phyloP scores from a whole-genome alignment of 2,888 invertebrate species.

The Diaperis boleti region DNA sequence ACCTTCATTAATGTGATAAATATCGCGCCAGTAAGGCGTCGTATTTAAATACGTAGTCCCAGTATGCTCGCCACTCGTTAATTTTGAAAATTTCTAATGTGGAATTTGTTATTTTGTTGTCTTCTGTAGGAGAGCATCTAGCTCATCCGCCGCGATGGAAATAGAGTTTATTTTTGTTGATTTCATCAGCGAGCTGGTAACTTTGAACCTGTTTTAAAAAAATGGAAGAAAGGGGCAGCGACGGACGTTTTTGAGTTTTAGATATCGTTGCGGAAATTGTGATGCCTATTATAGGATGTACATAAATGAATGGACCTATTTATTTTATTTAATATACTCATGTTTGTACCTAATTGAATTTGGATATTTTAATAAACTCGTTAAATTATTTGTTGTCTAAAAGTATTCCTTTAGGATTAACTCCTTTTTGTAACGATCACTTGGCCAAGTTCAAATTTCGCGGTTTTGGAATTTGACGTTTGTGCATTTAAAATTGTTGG shows the following conservation, averaged over 20 bases:
- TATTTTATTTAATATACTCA: conserved; percentile 26
- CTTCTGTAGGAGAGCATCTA: background rate
- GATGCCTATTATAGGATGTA: conserved; percentile 17
- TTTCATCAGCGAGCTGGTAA: background rate
- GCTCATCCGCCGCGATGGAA: no score
- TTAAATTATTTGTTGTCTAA: conserved; percentile 3
- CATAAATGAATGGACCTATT: conserved; percentile 28
- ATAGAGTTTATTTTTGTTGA: conserved; percentile 15
- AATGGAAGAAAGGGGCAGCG: no score
- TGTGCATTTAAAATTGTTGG: no score
- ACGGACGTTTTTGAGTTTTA: background rate
- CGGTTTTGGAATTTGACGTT: no score
- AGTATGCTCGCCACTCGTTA: background rate
- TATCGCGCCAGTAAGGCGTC: background rate
- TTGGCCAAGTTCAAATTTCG: no score
- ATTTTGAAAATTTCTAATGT: no score
- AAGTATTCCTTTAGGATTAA: no score
- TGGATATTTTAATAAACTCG: conserved; percentile 31
- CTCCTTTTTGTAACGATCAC: no score
- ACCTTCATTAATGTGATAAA: conserved; percentile 1
- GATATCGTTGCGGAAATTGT: conserved; percentile 9
- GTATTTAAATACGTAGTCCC: conserved; percentile 4
- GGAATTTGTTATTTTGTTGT: no score
- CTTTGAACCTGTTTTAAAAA: no score
- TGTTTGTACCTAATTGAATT: conserved; percentile 30